These are phyloP conservation scores for Coranthus polyacanthus DNA, from an alignment of 2,797 vertebrate genomes.

Conservation along the genomic window DNA sequence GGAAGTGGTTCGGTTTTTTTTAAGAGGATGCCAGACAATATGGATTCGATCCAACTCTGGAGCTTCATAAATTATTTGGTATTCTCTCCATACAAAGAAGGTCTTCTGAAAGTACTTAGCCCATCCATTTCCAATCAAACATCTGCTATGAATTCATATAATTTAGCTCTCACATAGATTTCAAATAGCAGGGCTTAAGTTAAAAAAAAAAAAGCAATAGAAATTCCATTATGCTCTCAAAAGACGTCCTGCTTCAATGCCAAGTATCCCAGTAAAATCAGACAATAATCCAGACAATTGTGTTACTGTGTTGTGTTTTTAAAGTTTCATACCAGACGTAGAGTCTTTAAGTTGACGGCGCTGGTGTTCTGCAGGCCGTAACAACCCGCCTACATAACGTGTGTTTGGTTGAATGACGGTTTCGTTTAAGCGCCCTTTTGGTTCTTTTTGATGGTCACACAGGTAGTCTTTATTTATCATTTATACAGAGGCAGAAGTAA, in stretches of 20 bases:
- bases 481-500: constrained; percentile 43
- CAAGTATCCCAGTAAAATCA: constrained; percentile 68
- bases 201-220: constrained; percentile 25
- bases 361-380: constrained; percentile 30
- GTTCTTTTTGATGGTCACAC: constrained; percentile 43
- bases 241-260: constrained; percentile 27
- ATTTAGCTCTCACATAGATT: constrained; percentile 40
- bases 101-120: constrained; percentile 8
- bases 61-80: constrained; percentile 37
- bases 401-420: constrained; percentile 42
- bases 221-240: constrained; percentile 43
- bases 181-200: constrained; percentile 28
- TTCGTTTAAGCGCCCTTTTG: constrained; percentile 31
- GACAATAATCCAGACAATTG: constrained; percentile 38
- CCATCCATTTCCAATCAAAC: constrained; percentile 36
- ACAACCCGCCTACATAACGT: constrained; percentile 48
- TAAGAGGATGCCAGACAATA: constrained; percentile 43
- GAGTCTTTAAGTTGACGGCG: background rate
- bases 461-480: constrained; percentile 56
- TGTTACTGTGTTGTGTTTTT: constrained; percentile 40
- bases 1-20: constrained; percentile 42
- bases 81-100: constrained; percentile 28
- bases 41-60: constrained; percentile 40
- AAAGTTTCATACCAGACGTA: constrained; percentile 28
- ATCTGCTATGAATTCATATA: constrained; percentile 62